These are phyloP conservation scores for Dolichopus griseipennis DNA, from an alignment of 2,888 invertebrate genomes.

Conservation along the genomic window DNA sequence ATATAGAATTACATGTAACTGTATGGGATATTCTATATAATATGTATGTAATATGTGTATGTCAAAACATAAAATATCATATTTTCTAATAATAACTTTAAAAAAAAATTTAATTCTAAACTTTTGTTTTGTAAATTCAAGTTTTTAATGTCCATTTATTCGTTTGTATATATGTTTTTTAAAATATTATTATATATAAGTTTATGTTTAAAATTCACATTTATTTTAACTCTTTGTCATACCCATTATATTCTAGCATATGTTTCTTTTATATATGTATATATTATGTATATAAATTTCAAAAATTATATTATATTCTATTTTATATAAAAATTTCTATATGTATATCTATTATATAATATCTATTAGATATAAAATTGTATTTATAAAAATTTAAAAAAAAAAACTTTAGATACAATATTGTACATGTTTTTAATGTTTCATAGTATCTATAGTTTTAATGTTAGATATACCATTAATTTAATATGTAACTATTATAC, in stretches of 20 bases:
- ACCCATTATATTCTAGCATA: background rate
- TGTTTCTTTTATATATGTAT: background rate
- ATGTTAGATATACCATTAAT: background rate
- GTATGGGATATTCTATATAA: too few species aligned
- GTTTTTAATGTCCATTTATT: background rate
- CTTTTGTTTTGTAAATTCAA: background rate
- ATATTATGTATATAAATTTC: background rate
- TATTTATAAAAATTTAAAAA: too few species aligned
- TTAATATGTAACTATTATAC: background rate
- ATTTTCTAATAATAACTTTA: conserved; percentile 1
- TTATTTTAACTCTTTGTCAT: background rate
- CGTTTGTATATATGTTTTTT: background rate
- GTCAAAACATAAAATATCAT: background rate
- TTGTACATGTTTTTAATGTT: too few species aligned
- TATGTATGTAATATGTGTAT: too few species aligned
- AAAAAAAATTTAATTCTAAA: background rate
- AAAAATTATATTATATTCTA: too few species aligned
- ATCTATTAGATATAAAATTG: too few species aligned
- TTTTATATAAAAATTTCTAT: too few species aligned
- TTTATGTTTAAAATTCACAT: background rate
- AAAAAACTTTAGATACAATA: too few species aligned
- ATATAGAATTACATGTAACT: too few species aligned
- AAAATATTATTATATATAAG: background rate
- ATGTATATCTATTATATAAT: too few species aligned
- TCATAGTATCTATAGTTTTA: background rate